phyloP scores from a whole-genome alignment of 2,888 invertebrate genomes.

The Galeruca laticollis region DNA sequence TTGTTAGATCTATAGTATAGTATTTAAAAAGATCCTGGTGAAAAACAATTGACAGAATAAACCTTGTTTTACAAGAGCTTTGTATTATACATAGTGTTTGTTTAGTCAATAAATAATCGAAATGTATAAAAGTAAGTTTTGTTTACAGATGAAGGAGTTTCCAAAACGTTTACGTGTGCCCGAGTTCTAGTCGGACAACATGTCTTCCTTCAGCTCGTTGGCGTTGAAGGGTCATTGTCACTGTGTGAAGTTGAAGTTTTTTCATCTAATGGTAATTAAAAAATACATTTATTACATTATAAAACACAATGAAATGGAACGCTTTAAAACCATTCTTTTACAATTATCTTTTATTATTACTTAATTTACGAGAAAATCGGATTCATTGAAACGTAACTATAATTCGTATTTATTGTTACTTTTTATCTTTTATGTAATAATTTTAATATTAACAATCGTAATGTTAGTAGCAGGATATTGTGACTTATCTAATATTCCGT shows the following conservation, averaged over 20 bases:
- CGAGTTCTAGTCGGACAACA: conserved; percentile 86
- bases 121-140: no score
- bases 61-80: no score
- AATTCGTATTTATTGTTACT: neutral
- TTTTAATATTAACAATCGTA: neutral
- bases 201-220: conserved; percentile 90
- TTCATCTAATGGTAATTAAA: conserved; percentile 82
- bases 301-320: conserved; percentile 11
- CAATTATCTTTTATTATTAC: neutral
- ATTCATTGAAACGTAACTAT: conserved; percentile 11
- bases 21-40: no score
- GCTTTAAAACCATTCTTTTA: neutral
- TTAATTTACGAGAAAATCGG: conserved; percentile 1
- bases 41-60: no score
- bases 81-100: no score
- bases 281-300: conserved; percentile 25
- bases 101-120: no score
- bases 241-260: conserved; percentile 94
- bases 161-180: conserved; percentile 91
- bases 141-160: conserved; percentile 88
- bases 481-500: no score
- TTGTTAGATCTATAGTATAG: neutral
- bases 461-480: neutral
- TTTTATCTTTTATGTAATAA: neutral
- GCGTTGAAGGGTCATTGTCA: conserved; percentile 90